Evolutionary conservation across 2,113 vertebrate genomes (phyloP).

Genomic region (Ctenomys sociabilis): DNA sequence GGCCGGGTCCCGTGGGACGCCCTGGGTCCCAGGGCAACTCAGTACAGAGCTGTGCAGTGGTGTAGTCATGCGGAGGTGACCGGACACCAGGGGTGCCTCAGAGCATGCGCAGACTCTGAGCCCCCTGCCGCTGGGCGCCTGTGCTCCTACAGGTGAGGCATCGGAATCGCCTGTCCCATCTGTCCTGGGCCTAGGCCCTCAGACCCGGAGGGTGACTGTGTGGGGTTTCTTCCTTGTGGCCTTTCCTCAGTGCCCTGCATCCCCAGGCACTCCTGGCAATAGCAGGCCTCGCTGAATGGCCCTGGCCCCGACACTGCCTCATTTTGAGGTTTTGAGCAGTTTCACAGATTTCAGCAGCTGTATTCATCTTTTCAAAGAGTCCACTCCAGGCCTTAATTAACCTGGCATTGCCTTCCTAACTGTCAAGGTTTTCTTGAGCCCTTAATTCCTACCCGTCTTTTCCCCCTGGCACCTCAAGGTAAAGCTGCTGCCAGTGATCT

Average conservation of each 20-base stretch:
- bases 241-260: not conserved
- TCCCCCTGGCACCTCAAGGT: not conserved
- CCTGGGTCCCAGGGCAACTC: not conserved
- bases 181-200: no score
- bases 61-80: not conserved
- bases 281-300: not conserved
- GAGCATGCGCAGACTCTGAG: not conserved
- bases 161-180: rapidly evolving
- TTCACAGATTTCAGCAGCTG: not conserved
- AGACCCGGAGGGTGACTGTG: not conserved
- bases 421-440: not conserved
- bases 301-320: not conserved
- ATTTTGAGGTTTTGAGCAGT: slow-evolving; percentile 8
- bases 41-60: not conserved
- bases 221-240: not conserved
- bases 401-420: not conserved
- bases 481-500: not conserved
- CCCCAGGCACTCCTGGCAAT: not conserved
- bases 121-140: no score
- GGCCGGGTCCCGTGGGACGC: not conserved
- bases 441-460: not conserved
- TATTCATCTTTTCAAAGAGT: not conserved
- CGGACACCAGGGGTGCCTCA: not conserved
- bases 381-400: not conserved
- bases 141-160: no score